Conservation (phyloP, 2,113 vertebrate species). For the Willisornis vidua region DNA sequence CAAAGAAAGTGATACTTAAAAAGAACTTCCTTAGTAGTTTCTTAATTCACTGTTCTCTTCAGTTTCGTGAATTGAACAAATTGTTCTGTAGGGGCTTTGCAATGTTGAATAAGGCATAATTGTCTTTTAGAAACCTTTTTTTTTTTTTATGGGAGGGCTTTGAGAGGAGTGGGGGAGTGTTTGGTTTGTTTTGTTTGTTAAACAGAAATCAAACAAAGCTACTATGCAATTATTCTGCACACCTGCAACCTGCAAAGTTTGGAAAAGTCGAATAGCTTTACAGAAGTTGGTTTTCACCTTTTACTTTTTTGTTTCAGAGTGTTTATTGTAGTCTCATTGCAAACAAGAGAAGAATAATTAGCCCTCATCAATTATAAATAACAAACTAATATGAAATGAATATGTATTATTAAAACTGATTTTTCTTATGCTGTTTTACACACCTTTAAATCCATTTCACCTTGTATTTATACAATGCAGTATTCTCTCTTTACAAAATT, state of each 20-base stretch:
- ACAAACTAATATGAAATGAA: neutral
- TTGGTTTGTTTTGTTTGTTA: too few relatives aligned
- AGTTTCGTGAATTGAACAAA: neutral
- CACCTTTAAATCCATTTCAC: neutral
- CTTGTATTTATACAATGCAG: neutral
- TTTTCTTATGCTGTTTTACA: neutral
- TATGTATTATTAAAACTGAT: slow-evolving; percentile 6
- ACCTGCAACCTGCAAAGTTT: neutral
- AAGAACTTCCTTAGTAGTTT: neutral
- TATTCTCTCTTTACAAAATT: neutral
- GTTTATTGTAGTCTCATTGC: neutral
- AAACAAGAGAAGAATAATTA: neutral
- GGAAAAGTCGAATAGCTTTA: neutral
- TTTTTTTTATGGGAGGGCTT: neutral
- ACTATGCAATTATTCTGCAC: neutral
- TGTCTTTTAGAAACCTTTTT: too few relatives aligned
- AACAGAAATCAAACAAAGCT: neutral
- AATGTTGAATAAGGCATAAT: neutral
- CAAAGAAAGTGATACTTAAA: neutral
- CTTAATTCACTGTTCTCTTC: neutral
- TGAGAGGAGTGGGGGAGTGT: neutral
- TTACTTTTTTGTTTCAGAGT: neutral
- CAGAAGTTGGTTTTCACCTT: neutral
- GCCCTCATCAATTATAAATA: neutral
- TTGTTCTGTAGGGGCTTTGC: neutral